phyloP scores from a whole-genome alignment of 2,888 invertebrate species.

The Mythimna lalbum region DNA sequence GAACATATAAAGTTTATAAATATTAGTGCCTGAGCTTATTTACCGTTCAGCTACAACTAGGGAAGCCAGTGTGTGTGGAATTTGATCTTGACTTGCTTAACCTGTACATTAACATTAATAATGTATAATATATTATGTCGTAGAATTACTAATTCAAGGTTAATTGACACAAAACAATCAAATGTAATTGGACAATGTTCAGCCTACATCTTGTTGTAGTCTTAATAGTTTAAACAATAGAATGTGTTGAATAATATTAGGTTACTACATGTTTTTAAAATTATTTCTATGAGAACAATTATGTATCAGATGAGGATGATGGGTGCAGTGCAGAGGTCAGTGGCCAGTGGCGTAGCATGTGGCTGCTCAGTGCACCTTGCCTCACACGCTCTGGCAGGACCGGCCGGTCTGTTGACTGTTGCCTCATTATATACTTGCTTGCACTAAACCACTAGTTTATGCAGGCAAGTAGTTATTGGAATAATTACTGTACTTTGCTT shows the following conservation, averaged over 20 bases:
- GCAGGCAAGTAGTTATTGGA: conserved; percentile 11
- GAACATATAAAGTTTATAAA: conserved; percentile 24
- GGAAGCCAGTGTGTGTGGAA: conserved; percentile 12
- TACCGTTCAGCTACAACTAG: background rate
- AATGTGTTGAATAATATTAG: background rate
- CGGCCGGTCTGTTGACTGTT: conserved; percentile 11
- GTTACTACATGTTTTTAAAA: background rate
- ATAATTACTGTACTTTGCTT: conserved; percentile 23
- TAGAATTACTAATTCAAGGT: conserved; percentile 19
- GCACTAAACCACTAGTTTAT: background rate
- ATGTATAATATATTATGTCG: conserved; percentile 11
- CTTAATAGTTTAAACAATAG: background rate
- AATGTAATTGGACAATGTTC: background rate
- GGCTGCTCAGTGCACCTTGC: background rate
- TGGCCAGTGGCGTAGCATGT: background rate
- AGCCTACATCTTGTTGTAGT: background rate
- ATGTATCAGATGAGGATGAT: background rate
- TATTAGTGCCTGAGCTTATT: conserved; percentile 37
- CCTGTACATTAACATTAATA: conserved; percentile 28
- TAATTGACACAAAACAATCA: conserved; percentile 8
- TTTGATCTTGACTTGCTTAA: conserved; percentile 47
- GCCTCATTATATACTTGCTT: conserved; percentile 9
- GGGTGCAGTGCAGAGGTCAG: background rate
- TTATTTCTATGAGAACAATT: background rate
- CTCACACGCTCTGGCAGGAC: background rate